phyloP scores from a whole-genome alignment of 1,140 invertebrate species.

The Maconellicoccus hirsutus region DNA sequence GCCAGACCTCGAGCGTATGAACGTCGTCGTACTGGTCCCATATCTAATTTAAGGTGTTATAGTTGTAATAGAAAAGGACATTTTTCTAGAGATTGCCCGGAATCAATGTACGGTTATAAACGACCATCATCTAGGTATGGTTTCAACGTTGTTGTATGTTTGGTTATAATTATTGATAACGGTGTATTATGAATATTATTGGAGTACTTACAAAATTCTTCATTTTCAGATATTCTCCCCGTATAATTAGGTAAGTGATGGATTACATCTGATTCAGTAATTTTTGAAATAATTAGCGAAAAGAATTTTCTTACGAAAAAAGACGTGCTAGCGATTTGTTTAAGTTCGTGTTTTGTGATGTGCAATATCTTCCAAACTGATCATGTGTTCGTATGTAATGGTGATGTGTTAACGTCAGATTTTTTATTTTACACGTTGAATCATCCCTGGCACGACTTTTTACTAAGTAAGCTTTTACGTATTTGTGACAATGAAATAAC shows the following conservation, averaged over 20 bases:
- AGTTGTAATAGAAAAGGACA: conserved; percentile 26
- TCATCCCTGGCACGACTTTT: background rate
- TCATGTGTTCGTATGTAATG: too few species aligned
- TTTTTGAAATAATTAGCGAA: background rate
- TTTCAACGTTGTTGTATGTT: too few species aligned
- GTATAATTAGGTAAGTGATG: background rate
- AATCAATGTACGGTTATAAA: conserved; percentile 27
- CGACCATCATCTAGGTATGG: conserved; percentile 19
- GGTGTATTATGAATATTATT: background rate
- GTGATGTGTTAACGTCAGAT: too few species aligned
- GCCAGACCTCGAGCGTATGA: conserved; percentile 25
- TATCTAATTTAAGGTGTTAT: conserved; percentile 25
- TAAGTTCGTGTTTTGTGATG: background rate
- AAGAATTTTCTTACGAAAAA: background rate
- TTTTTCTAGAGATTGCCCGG: conserved; percentile 27
- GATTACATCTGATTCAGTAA: background rate
- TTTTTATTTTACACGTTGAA: background rate
- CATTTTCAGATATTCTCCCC: background rate
- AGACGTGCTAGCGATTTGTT: background rate
- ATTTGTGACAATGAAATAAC: background rate
- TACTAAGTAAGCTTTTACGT: background rate
- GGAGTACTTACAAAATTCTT: too few species aligned
- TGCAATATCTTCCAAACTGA: background rate
- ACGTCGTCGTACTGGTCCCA: conserved; percentile 23
- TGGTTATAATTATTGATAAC: too few species aligned